Evolutionary conservation across 2,888 invertebrate species (phyloP).

Genomic region (Drosophila cracens): DNA sequence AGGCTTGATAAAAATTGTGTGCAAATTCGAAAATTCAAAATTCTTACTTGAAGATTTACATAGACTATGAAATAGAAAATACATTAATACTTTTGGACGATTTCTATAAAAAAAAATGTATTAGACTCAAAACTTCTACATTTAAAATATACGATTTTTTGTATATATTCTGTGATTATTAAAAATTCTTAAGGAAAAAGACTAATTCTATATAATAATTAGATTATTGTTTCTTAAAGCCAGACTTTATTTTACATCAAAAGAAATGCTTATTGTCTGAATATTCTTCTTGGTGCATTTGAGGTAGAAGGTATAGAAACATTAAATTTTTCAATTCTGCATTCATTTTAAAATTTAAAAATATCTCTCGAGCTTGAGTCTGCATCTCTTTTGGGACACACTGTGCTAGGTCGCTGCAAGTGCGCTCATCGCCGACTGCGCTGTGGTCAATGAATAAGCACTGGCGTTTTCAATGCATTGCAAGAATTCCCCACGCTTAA

Average conservation of each 20-base stretch:
- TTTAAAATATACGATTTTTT: neutral
- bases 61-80: neutral
- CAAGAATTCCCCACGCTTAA: conserved; percentile 61
- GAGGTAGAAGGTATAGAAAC: neutral
- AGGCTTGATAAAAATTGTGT: neutral
- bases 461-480: conserved; percentile 58
- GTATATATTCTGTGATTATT: neutral
- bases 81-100: neutral
- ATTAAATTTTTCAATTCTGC: neutral
- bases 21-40: neutral
- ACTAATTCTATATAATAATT: neutral
- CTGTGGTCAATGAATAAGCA: conserved; percentile 59
- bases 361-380: neutral
- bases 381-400: neutral
- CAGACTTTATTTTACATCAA: neutral
- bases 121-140: no score
- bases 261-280: neutral
- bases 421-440: conserved; percentile 30
- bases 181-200: neutral
- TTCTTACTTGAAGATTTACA: neutral
- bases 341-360: neutral
- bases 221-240: neutral
- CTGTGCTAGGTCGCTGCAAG: conserved; percentile 25
- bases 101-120: no score
- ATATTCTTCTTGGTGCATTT: neutral